Evolutionary conservation across 23 tunicate genomes (phyloP).

Genomic region (Aplidium turbinatum): DNA sequence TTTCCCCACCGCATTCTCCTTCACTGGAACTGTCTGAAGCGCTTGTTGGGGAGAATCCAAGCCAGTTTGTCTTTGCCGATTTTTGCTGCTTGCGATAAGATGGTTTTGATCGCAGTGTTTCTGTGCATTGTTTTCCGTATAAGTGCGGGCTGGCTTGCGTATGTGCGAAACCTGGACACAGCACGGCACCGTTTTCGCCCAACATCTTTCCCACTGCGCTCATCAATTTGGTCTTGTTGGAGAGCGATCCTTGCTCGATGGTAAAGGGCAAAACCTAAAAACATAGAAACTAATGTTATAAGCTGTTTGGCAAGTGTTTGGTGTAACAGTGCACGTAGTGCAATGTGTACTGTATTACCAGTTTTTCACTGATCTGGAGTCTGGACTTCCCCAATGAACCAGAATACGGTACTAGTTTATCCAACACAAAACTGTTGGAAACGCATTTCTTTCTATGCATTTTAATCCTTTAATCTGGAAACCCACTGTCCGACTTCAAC

Average conservation of each 20-base stretch:
- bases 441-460: too few species aligned
- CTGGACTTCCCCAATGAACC: too few species aligned
- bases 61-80: constrained; percentile 5
- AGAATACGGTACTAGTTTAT: too few species aligned
- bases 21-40: constrained; percentile 32
- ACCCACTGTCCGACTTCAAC: too few species aligned
- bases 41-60: constrained; percentile 14
- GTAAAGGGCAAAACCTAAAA: constrained; percentile 83
- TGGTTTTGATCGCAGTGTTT: not conserved
- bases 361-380: too few species aligned
- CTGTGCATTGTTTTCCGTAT: too few species aligned
- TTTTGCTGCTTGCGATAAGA: not conserved
- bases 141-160: not conserved
- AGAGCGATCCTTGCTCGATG: constrained; percentile 76
- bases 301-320: too few species aligned
- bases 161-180: constrained; percentile 67
- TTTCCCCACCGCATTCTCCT: constrained; percentile 20
- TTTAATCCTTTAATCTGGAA: too few species aligned
- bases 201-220: constrained; percentile 70
- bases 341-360: too few species aligned
- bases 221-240: constrained; percentile 55
- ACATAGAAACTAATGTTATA: too few species aligned
- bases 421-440: too few species aligned
- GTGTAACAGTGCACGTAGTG: too few species aligned
- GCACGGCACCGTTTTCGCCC: constrained; percentile 62